These are phyloP conservation scores for Zaprionus bogoriensis DNA, from an alignment of 2,888 invertebrate species.

Conservation along the genomic window DNA sequence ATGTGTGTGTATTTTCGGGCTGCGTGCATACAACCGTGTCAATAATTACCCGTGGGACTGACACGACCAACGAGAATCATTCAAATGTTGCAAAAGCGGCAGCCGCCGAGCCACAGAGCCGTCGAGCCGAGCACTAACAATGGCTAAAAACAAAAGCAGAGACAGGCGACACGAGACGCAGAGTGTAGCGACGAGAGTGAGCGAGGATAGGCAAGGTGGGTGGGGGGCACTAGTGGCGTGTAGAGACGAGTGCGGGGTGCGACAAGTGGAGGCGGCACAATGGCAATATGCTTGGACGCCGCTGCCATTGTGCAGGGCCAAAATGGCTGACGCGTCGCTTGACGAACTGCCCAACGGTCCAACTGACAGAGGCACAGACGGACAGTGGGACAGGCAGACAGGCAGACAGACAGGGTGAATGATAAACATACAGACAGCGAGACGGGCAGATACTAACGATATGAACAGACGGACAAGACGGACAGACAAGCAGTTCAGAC, in stretches of 20 bases:
- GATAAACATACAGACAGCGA: constrained; percentile 40
- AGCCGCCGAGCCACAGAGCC: constrained; percentile 53
- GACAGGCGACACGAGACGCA: constrained; percentile 48
- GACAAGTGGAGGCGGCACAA: constrained; percentile 44
- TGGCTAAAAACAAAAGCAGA: constrained; percentile 75
- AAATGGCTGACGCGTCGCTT: constrained; percentile 67
- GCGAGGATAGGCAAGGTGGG: not conserved
- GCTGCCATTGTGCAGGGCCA: constrained; percentile 49
- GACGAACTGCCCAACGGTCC: constrained; percentile 38
- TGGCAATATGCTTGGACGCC: constrained; percentile 49
- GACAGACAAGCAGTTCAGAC: constrained; percentile 16
- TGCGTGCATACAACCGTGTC: constrained; percentile 81
- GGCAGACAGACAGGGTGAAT: constrained; percentile 27
- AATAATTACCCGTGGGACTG: constrained; percentile 82
- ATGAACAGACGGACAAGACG: not conserved
- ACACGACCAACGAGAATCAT: constrained; percentile 80
- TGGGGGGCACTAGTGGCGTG: not conserved
- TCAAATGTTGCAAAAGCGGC: constrained; percentile 79
- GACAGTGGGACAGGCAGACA: not conserved
- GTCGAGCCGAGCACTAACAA: constrained; percentile 60
- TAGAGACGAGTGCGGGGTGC: not conserved
- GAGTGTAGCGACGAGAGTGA: constrained; percentile 23
- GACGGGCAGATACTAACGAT: too few relatives aligned
- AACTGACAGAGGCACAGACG: constrained; percentile 4
- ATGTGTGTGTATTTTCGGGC: constrained; percentile 67